phyloP scores from a whole-genome alignment of 2,113 vertebrate species.

The Piprites chloris region DNA sequence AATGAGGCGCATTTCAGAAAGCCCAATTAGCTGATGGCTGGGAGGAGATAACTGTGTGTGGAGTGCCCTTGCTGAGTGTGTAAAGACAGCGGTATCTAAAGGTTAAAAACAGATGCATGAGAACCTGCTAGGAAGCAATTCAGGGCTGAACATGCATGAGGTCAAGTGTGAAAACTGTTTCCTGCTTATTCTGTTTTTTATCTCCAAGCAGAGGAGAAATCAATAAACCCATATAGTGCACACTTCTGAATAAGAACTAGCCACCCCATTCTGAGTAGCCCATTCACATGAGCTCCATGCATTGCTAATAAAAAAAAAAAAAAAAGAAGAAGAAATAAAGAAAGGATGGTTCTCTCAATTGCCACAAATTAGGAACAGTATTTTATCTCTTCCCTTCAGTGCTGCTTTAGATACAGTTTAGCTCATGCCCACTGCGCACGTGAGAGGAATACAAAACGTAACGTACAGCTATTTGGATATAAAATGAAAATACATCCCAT shows the following conservation, averaged over 20 bases:
- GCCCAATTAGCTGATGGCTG: not conserved
- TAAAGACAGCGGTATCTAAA: not conserved
- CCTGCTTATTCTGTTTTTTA: slow-evolving; percentile 29
- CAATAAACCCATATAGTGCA: not conserved
- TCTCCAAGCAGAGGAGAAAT: slow-evolving; percentile 39
- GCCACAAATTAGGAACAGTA: not conserved
- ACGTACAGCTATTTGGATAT: not conserved
- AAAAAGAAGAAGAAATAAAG: not conserved
- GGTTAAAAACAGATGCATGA: slow-evolving; percentile 5
- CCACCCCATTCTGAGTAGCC: not conserved
- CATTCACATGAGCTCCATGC: not conserved
- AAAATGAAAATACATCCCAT: not conserved
- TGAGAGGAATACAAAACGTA: not conserved
- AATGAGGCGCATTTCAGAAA: not conserved
- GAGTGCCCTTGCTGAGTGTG: not conserved
- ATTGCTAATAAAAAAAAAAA: not conserved
- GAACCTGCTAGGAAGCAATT: slow-evolving; percentile 31
- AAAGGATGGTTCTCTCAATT: not conserved
- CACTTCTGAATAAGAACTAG: slow-evolving; percentile 41
- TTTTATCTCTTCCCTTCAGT: not conserved
- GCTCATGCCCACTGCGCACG: not conserved
- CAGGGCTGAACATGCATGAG: not conserved
- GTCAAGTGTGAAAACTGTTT: slow-evolving; percentile 39
- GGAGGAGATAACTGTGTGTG: not conserved
- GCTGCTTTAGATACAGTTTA: not conserved